Evolutionary conservation across 2,113 vertebrate genomes (phyloP).

Genomic region (Periophthalmodon schlosseri): DNA sequence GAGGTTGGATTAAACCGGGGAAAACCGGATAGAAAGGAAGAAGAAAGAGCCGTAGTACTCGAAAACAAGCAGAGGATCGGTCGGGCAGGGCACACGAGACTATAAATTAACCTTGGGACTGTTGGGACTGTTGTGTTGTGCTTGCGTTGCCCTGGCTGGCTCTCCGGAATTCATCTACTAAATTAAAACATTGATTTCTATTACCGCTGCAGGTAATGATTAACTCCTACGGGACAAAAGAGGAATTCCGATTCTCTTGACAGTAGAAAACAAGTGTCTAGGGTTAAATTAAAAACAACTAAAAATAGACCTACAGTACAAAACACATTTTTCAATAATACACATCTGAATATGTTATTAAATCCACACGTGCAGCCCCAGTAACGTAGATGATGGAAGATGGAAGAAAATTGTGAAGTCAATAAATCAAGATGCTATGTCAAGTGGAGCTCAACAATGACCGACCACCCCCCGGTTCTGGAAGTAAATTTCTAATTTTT

Average conservation of each 20-base stretch:
- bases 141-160: neutral
- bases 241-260: neutral
- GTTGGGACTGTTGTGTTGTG: neutral
- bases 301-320: neutral
- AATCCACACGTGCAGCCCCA: neutral
- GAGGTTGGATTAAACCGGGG: slow-evolving; percentile 58
- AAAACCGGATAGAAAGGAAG: slow-evolving; percentile 58
- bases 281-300: neutral
- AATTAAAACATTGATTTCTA: neutral
- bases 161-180: too few species aligned
- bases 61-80: slow-evolving; percentile 22
- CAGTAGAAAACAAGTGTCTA: neutral
- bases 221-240: neutral
- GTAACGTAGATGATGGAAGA: neutral
- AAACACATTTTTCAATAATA: too few species aligned
- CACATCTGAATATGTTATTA: too few species aligned
- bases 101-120: neutral
- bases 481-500: too few species aligned
- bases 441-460: too few species aligned
- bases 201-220: neutral
- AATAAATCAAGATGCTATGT: neutral
- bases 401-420: neutral
- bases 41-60: slow-evolving; percentile 25
- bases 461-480: too few species aligned
- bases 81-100: neutral